These are phyloP conservation scores for Tympanoctomys barrerae DNA, from an alignment of 2,797 vertebrate genomes.

Conservation along the genomic window DNA sequence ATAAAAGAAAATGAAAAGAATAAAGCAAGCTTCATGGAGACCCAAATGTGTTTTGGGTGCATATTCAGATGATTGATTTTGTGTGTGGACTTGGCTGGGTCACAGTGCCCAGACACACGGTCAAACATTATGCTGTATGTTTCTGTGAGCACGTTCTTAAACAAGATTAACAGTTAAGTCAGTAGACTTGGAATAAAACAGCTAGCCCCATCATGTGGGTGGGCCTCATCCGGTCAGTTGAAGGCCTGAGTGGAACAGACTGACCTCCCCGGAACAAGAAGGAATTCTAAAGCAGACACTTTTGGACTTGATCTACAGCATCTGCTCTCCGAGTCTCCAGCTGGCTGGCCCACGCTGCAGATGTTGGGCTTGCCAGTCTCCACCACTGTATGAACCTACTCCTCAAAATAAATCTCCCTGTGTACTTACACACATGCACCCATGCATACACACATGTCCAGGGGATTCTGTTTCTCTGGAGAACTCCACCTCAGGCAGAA, in stretches of 20 bases:
- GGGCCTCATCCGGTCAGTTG: neutral
- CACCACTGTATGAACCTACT: neutral
- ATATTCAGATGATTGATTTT: neutral
- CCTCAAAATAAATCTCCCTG: slow-evolving; percentile 3
- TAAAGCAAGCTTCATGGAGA: neutral
- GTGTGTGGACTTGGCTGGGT: neutral
- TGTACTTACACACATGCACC: neutral
- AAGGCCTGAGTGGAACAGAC: slow-evolving; percentile 26
- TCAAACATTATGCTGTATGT: neutral
- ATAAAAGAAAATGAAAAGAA: neutral
- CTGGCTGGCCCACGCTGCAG: neutral
- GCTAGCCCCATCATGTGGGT: neutral
- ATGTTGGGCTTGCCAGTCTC: neutral
- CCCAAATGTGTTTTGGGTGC: neutral
- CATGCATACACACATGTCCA: neutral
- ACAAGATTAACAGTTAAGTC: neutral
- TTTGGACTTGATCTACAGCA: slow-evolving; percentile 29
- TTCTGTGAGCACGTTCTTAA: neutral
- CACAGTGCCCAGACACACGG: neutral
- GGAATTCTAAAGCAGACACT: neutral
- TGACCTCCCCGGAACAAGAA: neutral
- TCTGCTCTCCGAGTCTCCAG: neutral
- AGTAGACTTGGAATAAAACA: neutral
- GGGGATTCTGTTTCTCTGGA: neutral
- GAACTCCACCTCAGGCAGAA: neutral